Evolutionary conservation across 1,140 invertebrate species (phyloP), one percentile per base, ranked within the genome.

Genomic region (Drosophila nebulosa): DNA sequence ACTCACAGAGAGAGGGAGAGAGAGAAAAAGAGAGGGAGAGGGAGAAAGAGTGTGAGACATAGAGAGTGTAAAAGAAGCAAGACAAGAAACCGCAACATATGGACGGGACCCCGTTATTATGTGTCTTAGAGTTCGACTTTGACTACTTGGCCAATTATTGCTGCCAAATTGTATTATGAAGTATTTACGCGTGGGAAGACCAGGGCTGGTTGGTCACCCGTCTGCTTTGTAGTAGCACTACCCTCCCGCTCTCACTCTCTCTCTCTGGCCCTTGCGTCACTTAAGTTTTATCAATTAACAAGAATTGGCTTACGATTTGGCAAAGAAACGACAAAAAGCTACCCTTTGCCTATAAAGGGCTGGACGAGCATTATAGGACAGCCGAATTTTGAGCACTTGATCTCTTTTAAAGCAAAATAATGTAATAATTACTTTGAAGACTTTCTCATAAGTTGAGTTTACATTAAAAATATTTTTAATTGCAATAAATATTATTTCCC

Each of bases 131-230:
- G 22, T 75, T 75, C 74, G 59, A 53, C 69, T 65, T 67, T 74
- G 16, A 16, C 35, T 24, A 16, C 35, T 35, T 56, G 67, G 83
- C 83, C 81, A 86, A 86, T 86, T 86, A 86, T 81, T 46, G 78
- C 67, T 78, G 69, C 70, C 71, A 74, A 86, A 88, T 74, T 78
- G 81, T 72, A 86, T 86, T 84, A 84, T 78, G 16, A 46, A 46
- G 39, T 85, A 86, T 85, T 80, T 66, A 73, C 75, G 77, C 81
- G 76, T 83, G 81, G 81, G 81, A 84, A 75, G 52, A 85, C 60
- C 39, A 46, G 39, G 39, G 39, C 16, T 21, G 39, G 27, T 4
- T 27, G 26, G 16, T n/a, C 16, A 21, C 2, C 16, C 14, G 16
- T 18, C 4, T 36, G 0, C n/a, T n/a, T n/a, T n/a, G n/a, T n/a